Conservation (phyloP, 2,888 invertebrate genomes). For the Hypena proboscidalis region DNA sequence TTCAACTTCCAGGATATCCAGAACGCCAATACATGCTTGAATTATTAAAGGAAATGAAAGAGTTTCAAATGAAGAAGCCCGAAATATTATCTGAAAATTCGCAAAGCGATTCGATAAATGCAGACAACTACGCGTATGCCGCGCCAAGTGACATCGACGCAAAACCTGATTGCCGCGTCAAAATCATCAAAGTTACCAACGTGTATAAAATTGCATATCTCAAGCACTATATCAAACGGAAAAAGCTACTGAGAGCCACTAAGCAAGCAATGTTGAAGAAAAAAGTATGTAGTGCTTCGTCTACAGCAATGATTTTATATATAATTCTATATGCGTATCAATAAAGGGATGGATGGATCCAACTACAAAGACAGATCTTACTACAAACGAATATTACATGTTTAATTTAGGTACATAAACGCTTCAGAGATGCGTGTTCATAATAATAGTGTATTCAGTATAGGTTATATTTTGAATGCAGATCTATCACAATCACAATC, state of each 20-base stretch:
- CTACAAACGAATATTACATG: too few relatives aligned
- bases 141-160: conserved; percentile 58
- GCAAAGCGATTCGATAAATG: conserved; percentile 39
- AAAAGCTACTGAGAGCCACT: conserved; percentile 63
- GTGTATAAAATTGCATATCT: conserved; percentile 76
- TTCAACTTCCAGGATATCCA: too few relatives aligned
- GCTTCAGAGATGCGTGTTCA: too few relatives aligned
- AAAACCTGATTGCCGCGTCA: conserved; percentile 66
- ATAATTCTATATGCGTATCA: too few relatives aligned
- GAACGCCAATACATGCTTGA: too few relatives aligned
- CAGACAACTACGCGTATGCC: conserved; percentile 62
- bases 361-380: too few relatives aligned
- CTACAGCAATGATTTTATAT: too few relatives aligned
- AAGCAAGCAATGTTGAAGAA: conserved; percentile 69
- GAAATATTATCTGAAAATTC: conserved; percentile 48
- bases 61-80: conserved; percentile 47
- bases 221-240: conserved; percentile 74
- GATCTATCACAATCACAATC: too few relatives aligned
- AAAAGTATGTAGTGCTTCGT: conserved; percentile 52
- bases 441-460: too few relatives aligned
- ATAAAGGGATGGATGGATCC: too few relatives aligned
- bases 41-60: conserved; percentile 53
- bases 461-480: too few relatives aligned
- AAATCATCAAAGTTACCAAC: conserved; percentile 76
- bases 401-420: too few relatives aligned